A percentile compares a stretch with the other conserved stretches of the same genome.
Evolutionary conservation across 2,797 vertebrate genomes (phyloP).

Genomic region (Atherinosoma microstoma): DNA sequence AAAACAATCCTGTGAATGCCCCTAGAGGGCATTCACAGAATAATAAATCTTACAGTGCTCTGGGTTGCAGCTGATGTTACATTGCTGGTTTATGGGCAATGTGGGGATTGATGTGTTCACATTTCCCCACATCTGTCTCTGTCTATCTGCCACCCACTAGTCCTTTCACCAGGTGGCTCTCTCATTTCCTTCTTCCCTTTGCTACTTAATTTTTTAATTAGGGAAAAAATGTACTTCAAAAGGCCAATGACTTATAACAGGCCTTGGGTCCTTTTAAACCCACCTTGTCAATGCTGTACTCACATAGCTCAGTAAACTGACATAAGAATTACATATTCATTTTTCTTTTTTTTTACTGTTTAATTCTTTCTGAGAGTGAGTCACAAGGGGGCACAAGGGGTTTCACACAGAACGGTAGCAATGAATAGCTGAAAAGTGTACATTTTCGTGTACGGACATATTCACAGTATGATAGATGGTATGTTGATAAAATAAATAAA

Average conservation of each 20-base stretch:
- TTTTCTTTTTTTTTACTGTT: neutral
- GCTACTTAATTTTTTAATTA: slow-evolving; percentile 34
- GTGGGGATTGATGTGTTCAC: slow-evolving; percentile 8
- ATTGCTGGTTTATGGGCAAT: neutral
- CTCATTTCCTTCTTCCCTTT: slow-evolving; percentile 20
- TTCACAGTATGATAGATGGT: too few relatives aligned
- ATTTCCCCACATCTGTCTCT: slow-evolving; percentile 33
- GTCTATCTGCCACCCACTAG: slow-evolving; percentile 22
- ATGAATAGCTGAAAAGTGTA: too few relatives aligned
- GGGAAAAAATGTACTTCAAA: slow-evolving; percentile 7
- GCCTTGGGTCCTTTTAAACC: neutral
- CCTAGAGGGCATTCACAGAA: too few relatives aligned
- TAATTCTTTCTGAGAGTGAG: neutral
- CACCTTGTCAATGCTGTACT: neutral
- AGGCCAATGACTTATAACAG: slow-evolving; percentile 21
- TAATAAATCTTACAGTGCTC: neutral
- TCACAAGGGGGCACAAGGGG: too few relatives aligned
- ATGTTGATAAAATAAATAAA: neutral
- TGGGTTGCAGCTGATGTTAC: slow-evolving; percentile 5
- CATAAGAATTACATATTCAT: neutral
- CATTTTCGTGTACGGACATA: too few relatives aligned
- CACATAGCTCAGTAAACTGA: neutral
- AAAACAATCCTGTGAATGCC: too few relatives aligned
- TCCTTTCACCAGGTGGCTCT: slow-evolving; percentile 36
- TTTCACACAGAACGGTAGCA: too few relatives aligned